A percentile compares a stretch with the other conserved stretches of the same genome.
Conservation (phyloP, 1,140 invertebrate species). For the Odontomachus brunneus region DNA sequence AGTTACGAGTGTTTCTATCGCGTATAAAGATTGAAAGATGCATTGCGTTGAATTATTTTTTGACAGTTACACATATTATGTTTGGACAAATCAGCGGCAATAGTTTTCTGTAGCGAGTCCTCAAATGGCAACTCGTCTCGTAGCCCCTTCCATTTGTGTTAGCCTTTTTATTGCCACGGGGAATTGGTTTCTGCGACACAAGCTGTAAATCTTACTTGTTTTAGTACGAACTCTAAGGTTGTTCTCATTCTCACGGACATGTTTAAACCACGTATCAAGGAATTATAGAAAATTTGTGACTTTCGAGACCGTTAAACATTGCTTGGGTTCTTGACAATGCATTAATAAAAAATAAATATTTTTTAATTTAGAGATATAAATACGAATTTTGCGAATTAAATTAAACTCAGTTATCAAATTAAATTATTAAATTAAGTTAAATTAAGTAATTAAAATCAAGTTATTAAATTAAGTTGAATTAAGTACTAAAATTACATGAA, state of each 20-base stretch:
- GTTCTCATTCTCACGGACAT: background rate
- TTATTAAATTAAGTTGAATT: too few species aligned
- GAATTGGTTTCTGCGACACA: background rate
- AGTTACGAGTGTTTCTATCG: too few species aligned
- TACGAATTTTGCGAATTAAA: too few species aligned
- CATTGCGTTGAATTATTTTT: background rate
- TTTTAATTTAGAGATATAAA: too few species aligned
- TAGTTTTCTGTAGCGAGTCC: background rate
- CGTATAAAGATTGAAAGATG: too few species aligned
- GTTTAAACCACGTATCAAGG: background rate
- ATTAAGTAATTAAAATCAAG: too few species aligned
- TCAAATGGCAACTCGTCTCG: background rate
- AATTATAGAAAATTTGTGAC: background rate
- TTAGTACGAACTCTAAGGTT: background rate
- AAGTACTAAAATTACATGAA: too few species aligned
- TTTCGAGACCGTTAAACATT: too few species aligned
- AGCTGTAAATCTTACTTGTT: constrained; percentile 9
- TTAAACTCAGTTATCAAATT: too few species aligned
- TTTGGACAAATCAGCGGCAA: background rate
- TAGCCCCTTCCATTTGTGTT: constrained; percentile 1
- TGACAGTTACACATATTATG: constrained; percentile 2
- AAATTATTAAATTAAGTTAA: too few species aligned
- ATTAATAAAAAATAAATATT: too few species aligned
- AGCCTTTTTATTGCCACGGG: constrained; percentile 5
- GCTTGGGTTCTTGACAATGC: background rate